Conservation (phyloP, 2,797 vertebrate genomes). For the Prunella strophiata region DNA sequence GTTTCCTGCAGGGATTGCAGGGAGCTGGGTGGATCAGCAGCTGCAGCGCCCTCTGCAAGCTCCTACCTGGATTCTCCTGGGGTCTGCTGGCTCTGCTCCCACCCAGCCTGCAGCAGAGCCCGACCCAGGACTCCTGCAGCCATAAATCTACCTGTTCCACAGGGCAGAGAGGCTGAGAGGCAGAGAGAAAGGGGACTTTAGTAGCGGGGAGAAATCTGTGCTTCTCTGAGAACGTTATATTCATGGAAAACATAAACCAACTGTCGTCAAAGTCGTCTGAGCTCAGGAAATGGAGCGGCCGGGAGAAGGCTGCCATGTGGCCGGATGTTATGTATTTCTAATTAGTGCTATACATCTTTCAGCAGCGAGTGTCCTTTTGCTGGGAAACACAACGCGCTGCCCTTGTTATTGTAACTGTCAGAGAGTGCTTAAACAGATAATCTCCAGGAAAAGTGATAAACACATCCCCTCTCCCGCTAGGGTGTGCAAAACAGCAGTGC, state of each 20-base stretch:
- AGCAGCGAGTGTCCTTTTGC: slow-evolving; percentile 94
- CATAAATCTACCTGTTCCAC: slow-evolving; percentile 71
- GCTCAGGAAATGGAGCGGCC: slow-evolving; percentile 97
- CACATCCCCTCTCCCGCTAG: slow-evolving; percentile 80
- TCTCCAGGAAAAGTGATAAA: slow-evolving; percentile 88
- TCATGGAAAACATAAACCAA: slow-evolving; percentile 93
- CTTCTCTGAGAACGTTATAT: slow-evolving; percentile 82
- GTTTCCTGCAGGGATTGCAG: slow-evolving; percentile 21
- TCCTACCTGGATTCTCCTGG: background rate
- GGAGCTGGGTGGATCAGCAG: background rate
- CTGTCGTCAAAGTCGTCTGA: slow-evolving; percentile 95
- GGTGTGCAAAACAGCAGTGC: slow-evolving; percentile 75
- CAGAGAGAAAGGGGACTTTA: slow-evolving; percentile 36
- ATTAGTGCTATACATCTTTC: slow-evolving; percentile 99
- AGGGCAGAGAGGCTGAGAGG: background rate
- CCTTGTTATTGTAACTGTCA: slow-evolving; percentile 90
- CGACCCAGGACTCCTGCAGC: background rate
- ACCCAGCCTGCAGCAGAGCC: background rate
- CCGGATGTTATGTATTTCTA: slow-evolving; percentile 99
- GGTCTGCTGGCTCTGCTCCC: background rate
- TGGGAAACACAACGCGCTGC: slow-evolving; percentile 85
- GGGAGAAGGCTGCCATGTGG: slow-evolving; percentile 99
- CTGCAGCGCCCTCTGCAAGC: slow-evolving; percentile 21
- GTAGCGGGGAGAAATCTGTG: slow-evolving; percentile 64
- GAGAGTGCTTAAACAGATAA: slow-evolving; percentile 86